Evolutionary conservation across 2,888 invertebrate genomes (phyloP).

Genomic region (Caradrina kadenii): DNA sequence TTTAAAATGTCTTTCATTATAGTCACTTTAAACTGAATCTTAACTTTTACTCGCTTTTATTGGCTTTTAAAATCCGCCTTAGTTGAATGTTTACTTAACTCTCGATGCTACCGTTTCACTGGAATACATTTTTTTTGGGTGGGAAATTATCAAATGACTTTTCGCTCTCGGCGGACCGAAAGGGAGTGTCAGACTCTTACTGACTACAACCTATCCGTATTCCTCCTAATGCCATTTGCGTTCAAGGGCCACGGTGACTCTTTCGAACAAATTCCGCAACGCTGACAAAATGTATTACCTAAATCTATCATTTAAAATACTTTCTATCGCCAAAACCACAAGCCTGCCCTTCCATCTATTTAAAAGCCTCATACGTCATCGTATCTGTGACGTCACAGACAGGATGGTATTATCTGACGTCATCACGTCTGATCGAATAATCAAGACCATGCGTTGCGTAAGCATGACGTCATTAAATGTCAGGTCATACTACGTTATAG

Average conservation of each 20-base stretch:
- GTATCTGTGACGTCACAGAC: constrained; percentile 5
- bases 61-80: no score
- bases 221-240: no score
- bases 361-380: background rate
- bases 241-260: no score
- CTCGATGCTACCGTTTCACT: background rate
- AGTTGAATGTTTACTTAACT: background rate
- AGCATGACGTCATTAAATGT: constrained; percentile 21
- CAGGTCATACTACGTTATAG: constrained; percentile 25
- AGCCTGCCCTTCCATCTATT: background rate
- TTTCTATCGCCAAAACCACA: background rate
- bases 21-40: background rate
- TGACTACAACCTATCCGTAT: no score
- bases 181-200: no score
- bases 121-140: no score
- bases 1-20: background rate
- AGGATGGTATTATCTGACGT: constrained; percentile 12
- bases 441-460: background rate
- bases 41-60: no score
- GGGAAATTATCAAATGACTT: no score
- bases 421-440: constrained; percentile 8
- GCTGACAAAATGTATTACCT: background rate
- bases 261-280: no score
- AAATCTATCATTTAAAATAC: background rate
- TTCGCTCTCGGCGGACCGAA: no score